Evolutionary conservation across 2,113 vertebrate species (phyloP), one percentile per base, ranked within the genome.

Genomic region (Athene cunicularia): DNA sequence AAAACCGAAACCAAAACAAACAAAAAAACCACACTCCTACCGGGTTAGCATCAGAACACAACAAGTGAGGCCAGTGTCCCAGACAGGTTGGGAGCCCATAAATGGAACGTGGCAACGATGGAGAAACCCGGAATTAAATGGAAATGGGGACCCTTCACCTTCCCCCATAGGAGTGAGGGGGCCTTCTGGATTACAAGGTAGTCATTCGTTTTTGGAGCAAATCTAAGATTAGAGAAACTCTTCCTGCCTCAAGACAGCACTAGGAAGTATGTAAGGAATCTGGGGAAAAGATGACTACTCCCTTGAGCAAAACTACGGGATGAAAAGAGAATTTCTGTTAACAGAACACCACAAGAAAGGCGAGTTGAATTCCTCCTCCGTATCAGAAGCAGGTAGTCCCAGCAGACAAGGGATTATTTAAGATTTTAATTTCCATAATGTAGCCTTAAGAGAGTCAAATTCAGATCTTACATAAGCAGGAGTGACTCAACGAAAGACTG

Each of bases 401-500:
- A 86, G 84, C 20, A 96, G 55, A 95, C 47, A 93, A 49, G 55
- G n/a, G 77, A 89, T 91, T 97, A 95, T 77, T 97, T 88, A 80
- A 90, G 43, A 91, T 59, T 91, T 94, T 89, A 27, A 93, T 93
- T 97, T 97, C 95, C 91, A 95, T 91, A 76, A 82, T 22, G 21
- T 58, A 91, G 84, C 55, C 84, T 94, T 71, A 50, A 94, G 93
- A 83, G 60, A 92, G 88, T 82, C 67, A 91, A 84, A 95, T 91
- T 86, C 91, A 97, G 80, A 60, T 27, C 63, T 94, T 94, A 95
- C 41, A 93, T 97, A 97, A 96, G 94, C 52, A 95, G 2, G 2
- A 94, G 74, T 93, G 94, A 97, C 88, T 97, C 94, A 96, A 95
- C 27, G 8, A 15, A 93, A 93, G 95, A 91, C 60, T 95, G 96